phyloP scores from a whole-genome alignment of 2,797 vertebrate genomes.

The Acrossocheilus wenchowensis region DNA sequence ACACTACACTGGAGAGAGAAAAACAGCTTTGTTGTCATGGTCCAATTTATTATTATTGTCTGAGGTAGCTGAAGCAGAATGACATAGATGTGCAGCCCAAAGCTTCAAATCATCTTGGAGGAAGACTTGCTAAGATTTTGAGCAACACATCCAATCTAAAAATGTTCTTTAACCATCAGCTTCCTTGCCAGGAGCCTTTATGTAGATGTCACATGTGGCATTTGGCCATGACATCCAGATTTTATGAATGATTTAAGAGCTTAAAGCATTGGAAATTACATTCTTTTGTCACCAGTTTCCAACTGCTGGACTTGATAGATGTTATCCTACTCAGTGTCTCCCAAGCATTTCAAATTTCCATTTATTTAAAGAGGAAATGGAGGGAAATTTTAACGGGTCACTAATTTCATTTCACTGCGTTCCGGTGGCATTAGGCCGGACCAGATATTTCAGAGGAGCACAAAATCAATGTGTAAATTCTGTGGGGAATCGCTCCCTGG shows the following conservation, averaged over 20 bases:
- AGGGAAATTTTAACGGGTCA: slow-evolving; percentile 80
- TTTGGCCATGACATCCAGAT: slow-evolving; percentile 67
- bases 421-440: slow-evolving; percentile 78
- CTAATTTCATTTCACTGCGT: slow-evolving; percentile 85
- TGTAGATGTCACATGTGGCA: slow-evolving; percentile 69
- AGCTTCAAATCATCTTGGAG: slow-evolving; percentile 52
- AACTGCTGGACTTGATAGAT: slow-evolving; percentile 62
- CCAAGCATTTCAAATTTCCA: slow-evolving; percentile 74
- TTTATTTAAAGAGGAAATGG: slow-evolving; percentile 82
- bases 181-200: slow-evolving; percentile 62
- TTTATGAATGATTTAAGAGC: slow-evolving; percentile 75
- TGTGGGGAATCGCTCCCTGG: slow-evolving; percentile 82
- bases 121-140: slow-evolving; percentile 56
- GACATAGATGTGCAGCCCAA: slow-evolving; percentile 49
- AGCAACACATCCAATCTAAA: slow-evolving; percentile 61
- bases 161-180: slow-evolving; percentile 55
- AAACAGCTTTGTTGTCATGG: slow-evolving; percentile 35
- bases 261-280: slow-evolving; percentile 71
- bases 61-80: slow-evolving; percentile 49
- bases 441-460: slow-evolving; percentile 85
- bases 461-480: slow-evolving; percentile 83
- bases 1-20: slow-evolving; percentile 3
- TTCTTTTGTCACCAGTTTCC: slow-evolving; percentile 65
- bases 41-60: slow-evolving; percentile 46
- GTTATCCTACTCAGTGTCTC: slow-evolving; percentile 67